phyloP scores from a whole-genome alignment of 2,113 vertebrate genomes.

The Elachura formosa region DNA sequence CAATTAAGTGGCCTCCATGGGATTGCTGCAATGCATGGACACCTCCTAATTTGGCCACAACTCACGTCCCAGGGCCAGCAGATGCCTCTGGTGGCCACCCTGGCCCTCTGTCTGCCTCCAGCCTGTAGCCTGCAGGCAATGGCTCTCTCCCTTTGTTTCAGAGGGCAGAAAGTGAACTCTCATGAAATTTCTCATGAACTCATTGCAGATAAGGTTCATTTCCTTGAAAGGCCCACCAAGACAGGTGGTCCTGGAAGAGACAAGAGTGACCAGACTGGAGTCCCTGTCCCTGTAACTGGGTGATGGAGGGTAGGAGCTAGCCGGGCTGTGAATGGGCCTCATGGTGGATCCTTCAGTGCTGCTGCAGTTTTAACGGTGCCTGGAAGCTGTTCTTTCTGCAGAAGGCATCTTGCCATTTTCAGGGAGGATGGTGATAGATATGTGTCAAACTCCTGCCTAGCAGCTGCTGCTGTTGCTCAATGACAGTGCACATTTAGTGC shows the following conservation, averaged over 20 bases:
- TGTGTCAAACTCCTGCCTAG: accelerated
- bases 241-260: neutral
- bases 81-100: neutral
- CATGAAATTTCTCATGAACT: neutral
- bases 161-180: neutral
- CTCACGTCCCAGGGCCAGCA: neutral
- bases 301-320: neutral
- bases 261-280: neutral
- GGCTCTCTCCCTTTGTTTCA: neutral
- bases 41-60: neutral
- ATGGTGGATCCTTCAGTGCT: neutral
- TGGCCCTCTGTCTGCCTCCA: neutral
- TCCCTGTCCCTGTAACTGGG: accelerated
- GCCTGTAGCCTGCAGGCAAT: neutral
- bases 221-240: neutral
- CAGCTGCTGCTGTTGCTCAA: neutral
- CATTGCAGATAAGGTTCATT: neutral
- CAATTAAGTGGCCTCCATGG: neutral
- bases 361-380: neutral
- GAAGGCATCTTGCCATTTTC: neutral
- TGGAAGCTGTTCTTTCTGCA: neutral
- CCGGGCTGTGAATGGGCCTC: neutral
- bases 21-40: neutral
- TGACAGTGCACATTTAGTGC: neutral
- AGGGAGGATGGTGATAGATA: neutral